These are phyloP conservation scores for Neodiprion virginianus DNA, from an alignment of 1,140 invertebrate genomes.

Conservation along the genomic window DNA sequence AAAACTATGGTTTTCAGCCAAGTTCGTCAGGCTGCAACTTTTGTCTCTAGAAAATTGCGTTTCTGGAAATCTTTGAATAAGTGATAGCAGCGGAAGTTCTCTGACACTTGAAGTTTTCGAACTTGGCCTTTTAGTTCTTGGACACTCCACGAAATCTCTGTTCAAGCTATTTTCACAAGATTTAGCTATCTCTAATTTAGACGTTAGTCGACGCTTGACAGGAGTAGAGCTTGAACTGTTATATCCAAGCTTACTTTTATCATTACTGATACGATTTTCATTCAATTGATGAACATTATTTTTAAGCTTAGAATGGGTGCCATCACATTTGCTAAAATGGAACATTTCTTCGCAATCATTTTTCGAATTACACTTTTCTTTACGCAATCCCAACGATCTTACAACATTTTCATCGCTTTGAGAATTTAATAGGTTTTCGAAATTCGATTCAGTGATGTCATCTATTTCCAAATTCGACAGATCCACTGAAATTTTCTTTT, in stretches of 20 bases:
- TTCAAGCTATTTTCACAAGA: constrained; percentile 22
- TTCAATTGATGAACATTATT: too few relatives aligned
- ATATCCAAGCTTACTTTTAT: constrained; percentile 1
- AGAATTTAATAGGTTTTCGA: constrained; percentile 11
- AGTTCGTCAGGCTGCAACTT: constrained; percentile 53
- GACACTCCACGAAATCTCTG: constrained; percentile 19
- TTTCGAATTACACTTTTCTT: too few relatives aligned
- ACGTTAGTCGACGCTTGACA: constrained; percentile 28
- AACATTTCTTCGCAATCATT: too few relatives aligned
- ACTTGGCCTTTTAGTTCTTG: constrained; percentile 10
- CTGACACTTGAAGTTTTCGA: constrained; percentile 35
- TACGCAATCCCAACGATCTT: too few relatives aligned
- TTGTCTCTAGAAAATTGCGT: constrained; percentile 36
- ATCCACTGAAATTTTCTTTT: not conserved
- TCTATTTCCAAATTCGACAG: constrained; percentile 20
- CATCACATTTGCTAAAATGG: too few relatives aligned
- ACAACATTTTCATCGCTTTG: too few relatives aligned
- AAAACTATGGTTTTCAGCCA: constrained; percentile 44
- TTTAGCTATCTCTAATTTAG: constrained; percentile 25
- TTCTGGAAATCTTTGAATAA: constrained; percentile 36
- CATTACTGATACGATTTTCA: too few relatives aligned
- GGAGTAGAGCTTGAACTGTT: constrained; percentile 45
- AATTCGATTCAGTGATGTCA: constrained; percentile 11
- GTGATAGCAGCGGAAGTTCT: constrained; percentile 51
- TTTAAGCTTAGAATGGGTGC: too few relatives aligned